phyloP scores from a whole-genome alignment of 2,113 vertebrate genomes.

The Solea senegalensis region DNA sequence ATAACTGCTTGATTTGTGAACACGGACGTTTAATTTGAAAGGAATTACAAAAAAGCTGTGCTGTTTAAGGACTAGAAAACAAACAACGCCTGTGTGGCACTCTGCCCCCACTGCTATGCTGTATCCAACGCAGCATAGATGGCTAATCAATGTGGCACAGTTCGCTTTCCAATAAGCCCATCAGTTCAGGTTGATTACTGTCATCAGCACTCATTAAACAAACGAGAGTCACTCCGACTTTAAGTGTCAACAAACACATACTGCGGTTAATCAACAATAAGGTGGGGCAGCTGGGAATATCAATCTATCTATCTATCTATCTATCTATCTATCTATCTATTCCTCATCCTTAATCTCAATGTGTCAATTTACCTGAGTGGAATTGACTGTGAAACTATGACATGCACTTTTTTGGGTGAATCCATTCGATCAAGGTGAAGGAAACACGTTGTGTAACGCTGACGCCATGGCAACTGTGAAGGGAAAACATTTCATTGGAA shows the following conservation, averaged over 20 bases:
- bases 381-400: no score
- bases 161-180: conserved; percentile 57
- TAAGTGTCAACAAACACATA: conserved; percentile 29
- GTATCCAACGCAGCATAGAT: conserved; percentile 53
- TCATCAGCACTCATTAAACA: conserved; percentile 61
- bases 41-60: conserved; percentile 11
- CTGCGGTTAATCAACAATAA: conserved; percentile 12
- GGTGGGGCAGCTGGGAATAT: background rate
- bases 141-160: conserved; percentile 59
- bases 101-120: conserved; percentile 41
- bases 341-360: no score
- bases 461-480: no score
- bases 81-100: conserved; percentile 28
- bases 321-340: no score
- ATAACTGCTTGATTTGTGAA: conserved; percentile 66
- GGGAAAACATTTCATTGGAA: no score
- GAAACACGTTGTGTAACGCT: no score
- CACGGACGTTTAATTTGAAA: conserved; percentile 36
- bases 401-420: no score
- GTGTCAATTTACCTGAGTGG: no score
- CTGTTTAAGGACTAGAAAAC: conserved; percentile 26
- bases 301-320: no score
- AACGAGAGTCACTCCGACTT: conserved; percentile 25
- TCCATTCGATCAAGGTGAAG: no score
- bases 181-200: conserved; percentile 59